Conservation (phyloP, 2,888 invertebrate genomes). For the Ellobium chinense region DNA sequence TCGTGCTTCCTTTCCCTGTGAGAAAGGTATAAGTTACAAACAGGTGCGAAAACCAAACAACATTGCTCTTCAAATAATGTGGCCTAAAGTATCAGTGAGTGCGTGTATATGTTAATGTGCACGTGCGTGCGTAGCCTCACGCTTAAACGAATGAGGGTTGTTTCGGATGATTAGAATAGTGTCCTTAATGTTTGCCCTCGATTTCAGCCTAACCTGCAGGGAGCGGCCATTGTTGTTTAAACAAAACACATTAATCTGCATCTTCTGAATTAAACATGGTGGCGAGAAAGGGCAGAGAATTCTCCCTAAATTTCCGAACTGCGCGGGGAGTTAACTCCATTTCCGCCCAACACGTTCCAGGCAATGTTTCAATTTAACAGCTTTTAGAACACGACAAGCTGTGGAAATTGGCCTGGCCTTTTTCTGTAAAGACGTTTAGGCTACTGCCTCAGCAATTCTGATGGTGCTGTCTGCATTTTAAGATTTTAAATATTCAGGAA, state of each 20-base stretch:
- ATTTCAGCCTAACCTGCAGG: no score
- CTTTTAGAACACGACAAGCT: background rate
- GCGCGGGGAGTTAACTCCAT: background rate
- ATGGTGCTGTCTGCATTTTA: conserved; percentile 1
- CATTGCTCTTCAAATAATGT: no score
- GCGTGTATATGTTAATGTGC: no score
- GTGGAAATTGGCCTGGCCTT: background rate
- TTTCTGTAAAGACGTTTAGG: background rate
- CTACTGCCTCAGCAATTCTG: background rate
- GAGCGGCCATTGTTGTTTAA: no score
- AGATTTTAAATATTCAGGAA: background rate
- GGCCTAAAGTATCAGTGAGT: no score
- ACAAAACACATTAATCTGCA: background rate
- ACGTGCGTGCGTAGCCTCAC: no score
- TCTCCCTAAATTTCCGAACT: background rate
- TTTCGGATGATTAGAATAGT: no score
- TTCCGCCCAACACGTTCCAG: background rate
- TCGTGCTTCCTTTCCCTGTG: no score
- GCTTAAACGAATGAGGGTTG: no score
- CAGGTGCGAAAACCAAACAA: no score
- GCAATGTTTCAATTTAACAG: conserved; percentile 10
- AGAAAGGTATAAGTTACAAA: no score
- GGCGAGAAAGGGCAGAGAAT: background rate
- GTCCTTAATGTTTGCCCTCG: no score
- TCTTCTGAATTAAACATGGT: conserved; percentile 3